These are phyloP conservation scores for Globicephala melas DNA, from an alignment of 2,113 vertebrate species.

Conservation along the genomic window DNA sequence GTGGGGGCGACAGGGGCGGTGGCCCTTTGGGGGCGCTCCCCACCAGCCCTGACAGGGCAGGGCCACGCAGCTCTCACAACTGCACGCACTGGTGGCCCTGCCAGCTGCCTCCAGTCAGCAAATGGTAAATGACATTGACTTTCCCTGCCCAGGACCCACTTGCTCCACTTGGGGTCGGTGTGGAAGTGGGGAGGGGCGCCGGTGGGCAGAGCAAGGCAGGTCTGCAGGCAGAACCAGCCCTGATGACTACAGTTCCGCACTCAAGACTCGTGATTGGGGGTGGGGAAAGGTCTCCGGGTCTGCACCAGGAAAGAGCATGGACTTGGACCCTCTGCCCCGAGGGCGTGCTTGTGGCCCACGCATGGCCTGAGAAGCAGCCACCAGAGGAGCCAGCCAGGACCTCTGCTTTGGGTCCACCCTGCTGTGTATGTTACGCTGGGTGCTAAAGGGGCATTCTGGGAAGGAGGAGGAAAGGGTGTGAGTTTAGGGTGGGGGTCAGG, in stretches of 20 bases:
- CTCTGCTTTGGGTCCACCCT: not conserved
- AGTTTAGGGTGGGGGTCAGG: not conserved
- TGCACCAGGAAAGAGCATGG: not conserved
- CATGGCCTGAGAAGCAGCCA: not conserved
- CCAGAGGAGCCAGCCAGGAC: not conserved
- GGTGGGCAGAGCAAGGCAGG: not conserved
- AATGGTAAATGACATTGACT: too few species aligned
- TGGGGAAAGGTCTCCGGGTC: not conserved
- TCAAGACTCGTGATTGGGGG: conserved; percentile 28
- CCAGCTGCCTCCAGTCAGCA: not conserved
- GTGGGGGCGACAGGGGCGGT: not conserved
- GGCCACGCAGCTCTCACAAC: not conserved
- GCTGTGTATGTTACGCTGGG: not conserved
- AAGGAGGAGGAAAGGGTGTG: not conserved
- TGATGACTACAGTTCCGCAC: not conserved
- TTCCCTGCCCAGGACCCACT: not conserved
- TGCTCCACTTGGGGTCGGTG: not conserved
- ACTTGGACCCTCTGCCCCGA: not conserved
- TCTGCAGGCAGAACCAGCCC: not conserved
- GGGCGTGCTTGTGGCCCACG: not conserved
- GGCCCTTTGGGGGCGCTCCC: not conserved
- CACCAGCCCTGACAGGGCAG: not conserved
- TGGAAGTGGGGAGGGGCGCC: not conserved
- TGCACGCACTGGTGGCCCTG: not conserved
- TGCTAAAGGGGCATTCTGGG: not conserved